Evolutionary conservation across 2,113 vertebrate genomes (phyloP).

Genomic region (Gallinago media): DNA sequence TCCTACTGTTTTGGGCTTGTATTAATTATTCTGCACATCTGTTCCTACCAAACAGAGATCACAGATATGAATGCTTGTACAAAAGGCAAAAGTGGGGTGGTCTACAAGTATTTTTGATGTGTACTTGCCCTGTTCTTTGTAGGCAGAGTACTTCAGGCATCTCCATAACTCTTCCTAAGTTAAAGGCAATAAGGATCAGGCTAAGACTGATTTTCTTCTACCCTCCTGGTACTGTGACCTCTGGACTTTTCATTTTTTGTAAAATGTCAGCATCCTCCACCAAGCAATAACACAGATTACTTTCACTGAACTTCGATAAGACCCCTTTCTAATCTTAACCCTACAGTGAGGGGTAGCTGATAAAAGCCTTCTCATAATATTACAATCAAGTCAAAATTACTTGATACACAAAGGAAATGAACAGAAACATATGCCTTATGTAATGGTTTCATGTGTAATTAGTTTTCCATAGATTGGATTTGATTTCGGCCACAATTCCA

Average conservation of each 20-base stretch:
- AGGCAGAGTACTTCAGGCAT: neutral
- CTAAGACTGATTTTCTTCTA: neutral
- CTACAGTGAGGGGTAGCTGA: neutral
- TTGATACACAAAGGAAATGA: slow-evolving; percentile 38
- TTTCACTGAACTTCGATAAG: slow-evolving; percentile 1
- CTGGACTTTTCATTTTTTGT: neutral
- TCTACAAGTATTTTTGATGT: neutral
- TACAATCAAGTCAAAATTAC: neutral
- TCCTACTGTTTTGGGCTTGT: neutral
- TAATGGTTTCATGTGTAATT: slow-evolving; percentile 23
- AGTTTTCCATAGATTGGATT: neutral
- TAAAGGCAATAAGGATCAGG: neutral
- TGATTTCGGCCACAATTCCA: slow-evolving; percentile 22
- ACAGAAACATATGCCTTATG: neutral
- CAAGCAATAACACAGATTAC: neutral
- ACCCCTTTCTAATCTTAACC: neutral
- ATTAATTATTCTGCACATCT: slow-evolving; percentile 5
- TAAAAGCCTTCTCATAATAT: neutral
- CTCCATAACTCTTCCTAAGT: neutral
- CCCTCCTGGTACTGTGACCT: neutral
- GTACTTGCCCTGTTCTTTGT: neutral
- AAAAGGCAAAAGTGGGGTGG: neutral
- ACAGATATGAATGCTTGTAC: neutral
- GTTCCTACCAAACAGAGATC: neutral
- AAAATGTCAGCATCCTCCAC: neutral